Conservation (phyloP, 1,140 invertebrate species). For the Orius laevigatus region DNA sequence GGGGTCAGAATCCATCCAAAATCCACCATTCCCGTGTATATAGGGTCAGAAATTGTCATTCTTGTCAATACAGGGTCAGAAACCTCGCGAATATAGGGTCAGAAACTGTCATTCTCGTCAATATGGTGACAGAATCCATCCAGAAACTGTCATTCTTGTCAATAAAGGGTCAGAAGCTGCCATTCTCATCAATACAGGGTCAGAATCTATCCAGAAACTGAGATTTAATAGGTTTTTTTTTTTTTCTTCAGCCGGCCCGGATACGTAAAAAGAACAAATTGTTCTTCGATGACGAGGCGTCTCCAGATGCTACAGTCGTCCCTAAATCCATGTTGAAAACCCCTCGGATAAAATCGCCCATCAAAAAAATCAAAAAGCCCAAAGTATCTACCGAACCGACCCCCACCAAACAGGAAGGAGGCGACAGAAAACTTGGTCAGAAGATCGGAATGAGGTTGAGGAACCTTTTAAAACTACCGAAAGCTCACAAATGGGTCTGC, state of each 20-base stretch:
- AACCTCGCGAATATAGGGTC: too few species aligned
- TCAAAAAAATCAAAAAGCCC: slow-evolving; percentile 18
- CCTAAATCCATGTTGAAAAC: slow-evolving; percentile 33
- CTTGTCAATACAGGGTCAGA: too few species aligned
- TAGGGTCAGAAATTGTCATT: too few species aligned
- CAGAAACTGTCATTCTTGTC: too few species aligned
- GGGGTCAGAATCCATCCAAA: too few species aligned
- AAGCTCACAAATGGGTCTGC: slow-evolving; percentile 98
- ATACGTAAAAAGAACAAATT: slow-evolving; percentile 80
- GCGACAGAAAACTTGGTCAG: slow-evolving; percentile 62
- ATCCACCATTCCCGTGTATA: too few species aligned
- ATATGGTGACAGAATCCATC: too few species aligned
- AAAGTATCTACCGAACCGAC: slow-evolving; percentile 19
- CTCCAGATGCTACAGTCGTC: slow-evolving; percentile 32
- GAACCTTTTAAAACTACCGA: slow-evolving; percentile 94
- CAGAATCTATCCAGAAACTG: too few species aligned
- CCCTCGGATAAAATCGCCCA: slow-evolving; percentile 17
- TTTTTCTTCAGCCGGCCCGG: slow-evolving; percentile 46
- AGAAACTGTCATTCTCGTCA: too few species aligned
- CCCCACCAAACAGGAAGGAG: slow-evolving; percentile 24
- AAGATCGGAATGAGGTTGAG: slow-evolving; percentile 76
- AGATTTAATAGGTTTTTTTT: slow-evolving; percentile 1
- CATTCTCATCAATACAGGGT: too few species aligned
- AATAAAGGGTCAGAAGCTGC: too few species aligned
- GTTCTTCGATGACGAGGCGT: slow-evolving; percentile 71